Conservation (phyloP, 1,140 invertebrate genomes). For the Drosophila grimshawi region DNA sequence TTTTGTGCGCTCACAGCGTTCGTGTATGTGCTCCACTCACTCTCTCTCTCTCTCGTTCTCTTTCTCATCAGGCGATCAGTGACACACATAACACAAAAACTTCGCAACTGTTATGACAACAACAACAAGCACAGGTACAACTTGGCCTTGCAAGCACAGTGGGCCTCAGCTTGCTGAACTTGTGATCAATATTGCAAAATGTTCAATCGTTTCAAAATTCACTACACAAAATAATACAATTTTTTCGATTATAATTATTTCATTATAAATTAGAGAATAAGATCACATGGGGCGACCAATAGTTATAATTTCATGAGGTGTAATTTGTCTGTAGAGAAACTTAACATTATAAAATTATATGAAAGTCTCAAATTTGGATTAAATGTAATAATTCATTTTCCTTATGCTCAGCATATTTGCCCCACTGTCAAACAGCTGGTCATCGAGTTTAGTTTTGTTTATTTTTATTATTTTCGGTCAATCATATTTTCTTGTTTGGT, state of each 20-base stretch:
- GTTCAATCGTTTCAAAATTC: background rate
- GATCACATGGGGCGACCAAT: no score
- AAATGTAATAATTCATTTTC: background rate
- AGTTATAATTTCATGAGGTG: no score
- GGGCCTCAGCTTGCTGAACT: constrained; percentile 22
- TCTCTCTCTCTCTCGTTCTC: background rate
- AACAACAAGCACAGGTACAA: constrained; percentile 22
- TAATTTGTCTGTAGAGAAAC: no score
- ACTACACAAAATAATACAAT: background rate
- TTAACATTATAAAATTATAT: no score
- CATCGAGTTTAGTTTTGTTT: constrained; percentile 35
- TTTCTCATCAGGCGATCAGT: constrained; percentile 1
- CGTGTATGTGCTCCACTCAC: background rate
- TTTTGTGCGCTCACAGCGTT: background rate
- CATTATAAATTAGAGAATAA: no score
- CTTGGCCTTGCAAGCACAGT: constrained; percentile 59
- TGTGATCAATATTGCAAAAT: background rate
- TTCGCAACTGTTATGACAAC: constrained; percentile 16
- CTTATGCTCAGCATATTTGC: constrained; percentile 1
- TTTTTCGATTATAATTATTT: background rate
- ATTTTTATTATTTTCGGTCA: constrained; percentile 9
- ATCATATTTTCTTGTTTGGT: background rate
- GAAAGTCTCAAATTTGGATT: no score
- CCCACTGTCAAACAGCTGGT: constrained; percentile 31
- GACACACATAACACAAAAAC: constrained; percentile 15